phyloP scores from a whole-genome alignment of 2,888 invertebrate genomes.

The Polia nebulosa region DNA sequence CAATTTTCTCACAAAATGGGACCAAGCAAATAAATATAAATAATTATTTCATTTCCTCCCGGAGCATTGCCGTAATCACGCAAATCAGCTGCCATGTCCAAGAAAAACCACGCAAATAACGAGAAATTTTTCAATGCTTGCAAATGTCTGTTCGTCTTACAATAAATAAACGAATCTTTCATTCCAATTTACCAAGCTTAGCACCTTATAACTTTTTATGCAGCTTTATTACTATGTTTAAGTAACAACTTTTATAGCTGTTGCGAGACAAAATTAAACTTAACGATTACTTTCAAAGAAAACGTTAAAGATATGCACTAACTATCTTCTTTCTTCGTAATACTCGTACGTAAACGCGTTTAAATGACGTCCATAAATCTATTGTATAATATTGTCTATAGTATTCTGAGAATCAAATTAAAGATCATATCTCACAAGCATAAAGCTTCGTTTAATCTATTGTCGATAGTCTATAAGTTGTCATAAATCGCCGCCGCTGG shows the following conservation, averaged over 20 bases:
- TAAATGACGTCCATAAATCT: conserved; percentile 22
- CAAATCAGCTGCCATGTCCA: conserved; percentile 43
- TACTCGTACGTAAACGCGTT: conserved; percentile 17
- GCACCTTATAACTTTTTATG: conserved; percentile 9
- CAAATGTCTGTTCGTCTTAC: neutral
- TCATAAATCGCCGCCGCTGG: conserved; percentile 81
- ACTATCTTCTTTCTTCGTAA: conserved; percentile 23
- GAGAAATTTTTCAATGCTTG: conserved; percentile 2
- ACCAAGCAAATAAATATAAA: conserved; percentile 51
- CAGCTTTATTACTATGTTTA: conserved; percentile 1
- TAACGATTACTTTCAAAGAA: conserved; percentile 26
- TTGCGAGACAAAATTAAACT: conserved; percentile 23
- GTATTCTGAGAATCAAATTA: conserved; percentile 62
- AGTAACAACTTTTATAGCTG: conserved; percentile 12
- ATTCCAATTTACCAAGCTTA: neutral
- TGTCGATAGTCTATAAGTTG: conserved; percentile 67
- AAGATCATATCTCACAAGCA: conserved; percentile 56
- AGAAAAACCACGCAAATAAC: conserved; percentile 23
- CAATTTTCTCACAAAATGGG: conserved; percentile 61
- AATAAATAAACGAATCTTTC: conserved; percentile 8
- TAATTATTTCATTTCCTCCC: conserved; percentile 60
- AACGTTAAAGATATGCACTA: conserved; percentile 4
- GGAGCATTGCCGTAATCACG: conserved; percentile 44
- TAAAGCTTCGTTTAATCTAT: conserved; percentile 67
- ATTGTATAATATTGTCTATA: conserved; percentile 54